Conservation (phyloP, 2,113 vertebrate species). For the Sinocyclocheilus rhinocerous region DNA sequence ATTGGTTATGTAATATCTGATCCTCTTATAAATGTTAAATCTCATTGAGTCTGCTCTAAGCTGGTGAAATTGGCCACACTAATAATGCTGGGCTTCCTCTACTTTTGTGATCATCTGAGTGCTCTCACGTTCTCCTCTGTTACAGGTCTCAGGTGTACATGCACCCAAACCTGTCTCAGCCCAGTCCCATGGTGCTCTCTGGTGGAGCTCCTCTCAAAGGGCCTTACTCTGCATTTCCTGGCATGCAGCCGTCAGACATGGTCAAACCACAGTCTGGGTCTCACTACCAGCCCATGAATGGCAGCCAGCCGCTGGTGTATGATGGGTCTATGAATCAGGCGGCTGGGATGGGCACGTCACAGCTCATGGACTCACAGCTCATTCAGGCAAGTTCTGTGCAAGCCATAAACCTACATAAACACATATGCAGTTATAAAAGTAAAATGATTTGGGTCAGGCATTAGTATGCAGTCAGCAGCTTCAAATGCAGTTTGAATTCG, state of each 20-base stretch:
- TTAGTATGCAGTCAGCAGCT: neutral
- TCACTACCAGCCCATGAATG: slow-evolving; percentile 93
- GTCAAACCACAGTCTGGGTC: slow-evolving; percentile 93
- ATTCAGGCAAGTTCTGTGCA: slow-evolving; percentile 83
- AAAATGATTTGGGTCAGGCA: neutral
- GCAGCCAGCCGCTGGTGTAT: slow-evolving; percentile 92
- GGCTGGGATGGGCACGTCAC: slow-evolving; percentile 90
- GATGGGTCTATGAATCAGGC: slow-evolving; percentile 90
- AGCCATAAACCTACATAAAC: neutral
- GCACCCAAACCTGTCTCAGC: slow-evolving; percentile 96
- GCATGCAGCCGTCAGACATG: slow-evolving; percentile 95
- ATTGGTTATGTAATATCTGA: neutral
- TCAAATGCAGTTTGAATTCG: neutral
- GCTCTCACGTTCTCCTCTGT: neutral
- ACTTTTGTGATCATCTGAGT: neutral
- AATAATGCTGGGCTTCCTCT: neutral
- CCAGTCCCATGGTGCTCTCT: slow-evolving; percentile 93
- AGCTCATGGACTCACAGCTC: slow-evolving; percentile 97
- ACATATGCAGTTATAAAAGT: neutral
- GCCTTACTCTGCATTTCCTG: slow-evolving; percentile 91
- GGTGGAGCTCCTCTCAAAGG: slow-evolving; percentile 91
- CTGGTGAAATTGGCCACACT: neutral
- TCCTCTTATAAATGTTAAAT: too few species aligned
- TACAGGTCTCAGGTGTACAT: slow-evolving; percentile 96
- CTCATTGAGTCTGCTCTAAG: neutral